Conservation (phyloP, 2,113 vertebrate genomes). For the Redunca redunca region DNA sequence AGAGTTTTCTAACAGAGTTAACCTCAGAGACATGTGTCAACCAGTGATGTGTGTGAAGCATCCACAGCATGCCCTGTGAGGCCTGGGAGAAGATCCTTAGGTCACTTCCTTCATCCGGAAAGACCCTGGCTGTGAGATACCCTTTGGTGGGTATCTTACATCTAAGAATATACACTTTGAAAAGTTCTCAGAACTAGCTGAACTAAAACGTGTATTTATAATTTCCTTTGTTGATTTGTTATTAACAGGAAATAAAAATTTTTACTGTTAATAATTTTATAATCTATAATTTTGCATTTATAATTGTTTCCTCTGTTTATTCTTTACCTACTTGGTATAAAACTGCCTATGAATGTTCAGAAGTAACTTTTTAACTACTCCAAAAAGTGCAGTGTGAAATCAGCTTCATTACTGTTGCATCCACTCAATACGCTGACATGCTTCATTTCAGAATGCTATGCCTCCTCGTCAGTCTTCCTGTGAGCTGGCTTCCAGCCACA, state of each 20-base stretch:
- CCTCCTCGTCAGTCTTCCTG: neutral
- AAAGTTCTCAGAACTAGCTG: neutral
- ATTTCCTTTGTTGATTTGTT: neutral
- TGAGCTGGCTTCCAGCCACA: neutral
- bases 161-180: neutral
- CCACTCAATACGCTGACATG: fast-evolving
- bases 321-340: neutral
- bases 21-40: neutral
- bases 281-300: neutral
- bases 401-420: neutral
- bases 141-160: neutral
- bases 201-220: neutral
- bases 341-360: neutral
- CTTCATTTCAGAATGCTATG: neutral
- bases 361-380: neutral
- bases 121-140: neutral
- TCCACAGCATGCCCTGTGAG: neutral
- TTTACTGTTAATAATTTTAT: neutral
- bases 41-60: neutral
- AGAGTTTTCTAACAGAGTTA: neutral
- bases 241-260: neutral
- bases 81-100: neutral
- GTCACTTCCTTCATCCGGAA: neutral
- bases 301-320: neutral
- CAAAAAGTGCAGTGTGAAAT: neutral